A percentile compares a stretch with the other conserved stretches of the same genome.
phyloP scores from a whole-genome alignment of 2,797 vertebrate species.

The Tapera naevia region DNA sequence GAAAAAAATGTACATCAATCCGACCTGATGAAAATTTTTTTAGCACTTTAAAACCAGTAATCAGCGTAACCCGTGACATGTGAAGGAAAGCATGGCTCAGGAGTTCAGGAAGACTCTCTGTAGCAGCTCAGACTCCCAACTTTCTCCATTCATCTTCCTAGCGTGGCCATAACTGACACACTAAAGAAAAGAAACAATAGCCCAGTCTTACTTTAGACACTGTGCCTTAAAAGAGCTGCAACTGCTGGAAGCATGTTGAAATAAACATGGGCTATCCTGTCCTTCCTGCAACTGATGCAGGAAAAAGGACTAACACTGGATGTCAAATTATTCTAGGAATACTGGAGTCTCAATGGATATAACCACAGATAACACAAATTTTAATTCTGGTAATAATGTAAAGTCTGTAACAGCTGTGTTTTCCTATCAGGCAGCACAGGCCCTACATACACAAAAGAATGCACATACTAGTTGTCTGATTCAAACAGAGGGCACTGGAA shows the following conservation, averaged over 20 bases:
- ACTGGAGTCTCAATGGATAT: neutral
- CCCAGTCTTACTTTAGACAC: neutral
- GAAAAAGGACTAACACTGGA: neutral
- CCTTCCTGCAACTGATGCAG: neutral
- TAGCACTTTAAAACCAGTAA: neutral
- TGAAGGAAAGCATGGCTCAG: neutral
- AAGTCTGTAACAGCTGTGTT: neutral
- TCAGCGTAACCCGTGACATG: neutral
- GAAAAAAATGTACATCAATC: neutral
- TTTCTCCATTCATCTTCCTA: neutral
- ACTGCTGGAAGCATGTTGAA: neutral
- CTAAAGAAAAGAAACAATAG: conserved; percentile 7
- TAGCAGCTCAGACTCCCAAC: neutral
- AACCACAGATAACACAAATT: neutral
- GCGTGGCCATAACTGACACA: neutral
- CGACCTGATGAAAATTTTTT: neutral
- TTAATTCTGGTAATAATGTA: neutral
- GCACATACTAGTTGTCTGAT: neutral
- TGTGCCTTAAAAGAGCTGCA: neutral
- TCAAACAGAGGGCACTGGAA: neutral
- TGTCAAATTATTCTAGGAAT: conserved; percentile 15
- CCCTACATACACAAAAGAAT: neutral
- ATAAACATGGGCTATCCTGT: neutral
- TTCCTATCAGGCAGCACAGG: neutral
- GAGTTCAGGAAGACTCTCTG: neutral